A percentile compares a stretch with the other conserved stretches of the same genome.
Conservation (phyloP, 2,888 invertebrate species). For the Leptinotarsa tumamoca region DNA sequence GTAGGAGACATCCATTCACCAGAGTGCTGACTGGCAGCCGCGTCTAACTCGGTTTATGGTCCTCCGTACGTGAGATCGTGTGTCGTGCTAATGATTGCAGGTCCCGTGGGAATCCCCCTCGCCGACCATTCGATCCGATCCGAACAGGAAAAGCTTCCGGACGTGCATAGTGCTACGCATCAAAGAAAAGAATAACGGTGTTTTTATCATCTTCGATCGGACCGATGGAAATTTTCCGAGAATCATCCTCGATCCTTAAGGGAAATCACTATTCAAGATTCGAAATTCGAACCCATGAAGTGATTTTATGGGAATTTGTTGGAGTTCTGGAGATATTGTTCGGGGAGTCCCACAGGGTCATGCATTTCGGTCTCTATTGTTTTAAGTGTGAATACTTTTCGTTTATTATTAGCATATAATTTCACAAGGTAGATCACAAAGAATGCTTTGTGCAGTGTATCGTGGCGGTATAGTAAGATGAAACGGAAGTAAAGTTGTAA, state of each 20-base stretch:
- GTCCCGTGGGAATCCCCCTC: slow-evolving; percentile 57
- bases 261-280: slow-evolving; percentile 9
- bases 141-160: slow-evolving; percentile 39
- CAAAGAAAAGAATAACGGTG: slow-evolving; percentile 31
- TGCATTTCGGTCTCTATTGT: background rate
- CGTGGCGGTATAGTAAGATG: too few relatives aligned
- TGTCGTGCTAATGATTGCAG: slow-evolving; percentile 63
- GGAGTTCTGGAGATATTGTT: background rate
- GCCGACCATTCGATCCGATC: slow-evolving; percentile 42
- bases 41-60: slow-evolving; percentile 62
- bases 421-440: too few relatives aligned
- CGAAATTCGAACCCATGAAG: background rate
- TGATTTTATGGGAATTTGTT: background rate
- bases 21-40: slow-evolving; percentile 65
- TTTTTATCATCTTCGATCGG: slow-evolving; percentile 35
- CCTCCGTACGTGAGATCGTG: slow-evolving; percentile 62
- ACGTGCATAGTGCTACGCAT: slow-evolving; percentile 33
- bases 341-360: background rate
- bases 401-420: background rate
- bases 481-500: too few relatives aligned
- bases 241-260: slow-evolving; percentile 15
- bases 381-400: background rate
- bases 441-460: too few relatives aligned
- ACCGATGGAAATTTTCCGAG: slow-evolving; percentile 20
- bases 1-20: slow-evolving; percentile 46